Evolutionary conservation across 2,888 invertebrate genomes (phyloP), one percentile per base, ranked within the genome.

Genomic region (Philereme transversata): DNA sequence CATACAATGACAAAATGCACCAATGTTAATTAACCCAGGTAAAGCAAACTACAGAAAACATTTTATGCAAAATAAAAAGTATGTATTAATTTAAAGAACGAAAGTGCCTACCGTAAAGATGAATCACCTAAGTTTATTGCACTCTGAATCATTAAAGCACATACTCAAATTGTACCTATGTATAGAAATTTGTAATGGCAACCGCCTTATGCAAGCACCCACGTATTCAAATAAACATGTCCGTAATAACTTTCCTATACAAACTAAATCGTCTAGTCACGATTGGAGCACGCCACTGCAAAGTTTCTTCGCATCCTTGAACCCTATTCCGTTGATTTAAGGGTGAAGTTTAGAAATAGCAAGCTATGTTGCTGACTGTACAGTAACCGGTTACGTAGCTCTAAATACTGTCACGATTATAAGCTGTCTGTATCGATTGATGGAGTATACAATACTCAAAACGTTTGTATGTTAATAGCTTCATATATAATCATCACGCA

Each of bases 191-290:
- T 76, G 79, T 79, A 84, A 83, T 84, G 74, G 83, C 82, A 78
- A 78, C 78, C 69, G 71, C 67, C 75, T 88, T 88, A 83, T 81
- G 86, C 87, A 89, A 88, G 84, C 87, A 77, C 86, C 89, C 86
- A 90, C 88, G 88, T 89, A 88, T 82, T 84, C 84, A 84, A 88
- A 90, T 87, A 88, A 86, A 88, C 85, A 82, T 83, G 82, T 79
- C 80, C 67, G 83, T 84, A 88, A 90, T 89, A 90, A 88, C 89
- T 89, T 90, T 88, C 86, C 80, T 86, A 89, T 88, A 83, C 84
- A 83, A 83, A 84, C 85, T 78, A 87, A 90, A 90, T 90, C 89
- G 87, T 79, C 85, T 69, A 87, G 90, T 91, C 90, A 90, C 90
- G 90, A 87, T 74, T 76, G 73, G 73, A 78, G 78, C 74, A 82